Evolutionary conservation across 2,113 vertebrate species (phyloP), one percentile per base, ranked within the genome.

Genomic region (Calyptomena viridis): DNA sequence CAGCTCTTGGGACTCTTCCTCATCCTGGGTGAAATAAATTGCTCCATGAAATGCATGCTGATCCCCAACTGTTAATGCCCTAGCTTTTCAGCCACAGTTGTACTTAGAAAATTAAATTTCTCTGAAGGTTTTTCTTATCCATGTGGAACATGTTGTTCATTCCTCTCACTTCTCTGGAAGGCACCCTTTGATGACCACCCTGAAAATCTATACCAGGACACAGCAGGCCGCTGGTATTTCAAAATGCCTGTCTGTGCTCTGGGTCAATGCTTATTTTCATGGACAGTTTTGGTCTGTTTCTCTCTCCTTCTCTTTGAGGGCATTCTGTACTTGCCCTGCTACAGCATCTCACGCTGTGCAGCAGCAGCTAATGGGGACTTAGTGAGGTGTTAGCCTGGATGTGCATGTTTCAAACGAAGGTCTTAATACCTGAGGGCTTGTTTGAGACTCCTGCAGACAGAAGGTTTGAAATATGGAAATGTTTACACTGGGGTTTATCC

Each of bases 291-390:
- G 66, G 44, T 69, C 55, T 87, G 17, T 92, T 94, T 89, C 83
- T 50, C 5, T 68, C 21, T 71, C 31, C 66, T 31, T 52, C 11
- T 79, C 52, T 52, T 58, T 0, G 8, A 78, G 79, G 56, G 14
- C 68, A 78, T 8, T 46, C 21, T 0, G 14, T 24, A 10, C 25
- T 77, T 78, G 74, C n/a, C 71, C 62, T 58, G 46, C 66, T 79
- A 16, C 13, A 55, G 46, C 0, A 1, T 66, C 21, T 37, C 75
- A 35, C 8, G 25, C 74, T 66, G 87, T 68, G 49, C 74, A 66
- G 74, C 40, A 84, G 39, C 77, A 93, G 81, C 79, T 85, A 93
- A 87, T 31, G 60, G 49, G 39, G 89, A 62, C 58, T 96, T 95
- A 89, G 73, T 0, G 5, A 95, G 69, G 95, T 46, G 78, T 93